These are phyloP conservation scores for Rissa tridactyla DNA, from an alignment of 2,113 vertebrate species.

Conservation along the genomic window DNA sequence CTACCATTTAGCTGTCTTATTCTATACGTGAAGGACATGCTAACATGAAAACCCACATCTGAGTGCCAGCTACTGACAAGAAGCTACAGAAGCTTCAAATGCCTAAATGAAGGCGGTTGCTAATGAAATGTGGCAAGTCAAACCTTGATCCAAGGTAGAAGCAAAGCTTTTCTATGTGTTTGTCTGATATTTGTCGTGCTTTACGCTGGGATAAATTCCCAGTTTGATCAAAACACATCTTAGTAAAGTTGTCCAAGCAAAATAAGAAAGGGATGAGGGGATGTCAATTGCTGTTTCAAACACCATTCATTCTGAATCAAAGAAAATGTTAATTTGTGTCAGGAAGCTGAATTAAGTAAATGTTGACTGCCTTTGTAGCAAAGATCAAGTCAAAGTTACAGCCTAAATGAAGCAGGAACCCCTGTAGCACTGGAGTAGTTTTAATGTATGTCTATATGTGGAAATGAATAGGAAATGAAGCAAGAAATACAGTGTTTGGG, in stretches of 20 bases:
- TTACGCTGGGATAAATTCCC: neutral
- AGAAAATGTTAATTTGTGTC: slow-evolving; percentile 43
- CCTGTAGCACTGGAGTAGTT: neutral
- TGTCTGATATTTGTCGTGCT: neutral
- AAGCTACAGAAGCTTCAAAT: neutral
- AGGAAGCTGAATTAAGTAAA: slow-evolving; percentile 56
- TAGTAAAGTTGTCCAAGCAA: slow-evolving; percentile 16
- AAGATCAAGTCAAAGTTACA: slow-evolving; percentile 51
- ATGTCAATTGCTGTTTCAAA: slow-evolving; percentile 31
- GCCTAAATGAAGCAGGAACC: slow-evolving; percentile 21
- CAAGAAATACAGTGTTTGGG: slow-evolving; percentile 25
- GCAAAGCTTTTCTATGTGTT: neutral
- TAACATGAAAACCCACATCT: neutral
- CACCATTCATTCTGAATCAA: slow-evolving; percentile 18
- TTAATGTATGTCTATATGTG: neutral
- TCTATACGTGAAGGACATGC: neutral
- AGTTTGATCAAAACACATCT: slow-evolving; percentile 19
- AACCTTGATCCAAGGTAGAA: slow-evolving; percentile 27
- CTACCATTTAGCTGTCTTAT: neutral
- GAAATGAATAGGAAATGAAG: slow-evolving; percentile 44
- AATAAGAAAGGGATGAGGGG: neutral
- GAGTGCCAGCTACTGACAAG: neutral
- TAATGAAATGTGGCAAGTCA: slow-evolving; percentile 15
- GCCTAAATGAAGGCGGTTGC: neutral
- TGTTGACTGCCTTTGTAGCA: slow-evolving; percentile 33